Base-by-base conservation (phyloP, 1,140 invertebrate species). In the Macrobrachium nipponense region DNA sequence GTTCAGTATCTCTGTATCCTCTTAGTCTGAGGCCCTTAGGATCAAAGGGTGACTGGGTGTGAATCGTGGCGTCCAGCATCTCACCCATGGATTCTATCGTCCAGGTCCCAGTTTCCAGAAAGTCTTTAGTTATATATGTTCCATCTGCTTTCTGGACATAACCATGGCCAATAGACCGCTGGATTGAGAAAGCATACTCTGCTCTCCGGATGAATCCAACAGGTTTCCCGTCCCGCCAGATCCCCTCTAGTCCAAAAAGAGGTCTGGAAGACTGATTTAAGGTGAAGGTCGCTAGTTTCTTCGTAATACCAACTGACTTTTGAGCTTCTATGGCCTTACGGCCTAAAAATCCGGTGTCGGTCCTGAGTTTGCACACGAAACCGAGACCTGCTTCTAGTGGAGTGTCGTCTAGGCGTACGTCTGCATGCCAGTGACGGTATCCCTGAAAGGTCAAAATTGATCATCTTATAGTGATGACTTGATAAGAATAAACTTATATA, bases 381-480 rank as follows among this genome's bases (percentile, higher is more conserved):
- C 91, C 94, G 61, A 98, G 92, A 62, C 95, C 95, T 1, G 96
- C 95, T 92, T 98, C 96, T 2, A 97, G 90, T 0, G 96, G 96
- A 87, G 95, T 96, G 90, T 98, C 96, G 90, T 97, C 95, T 5
- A 94, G 91, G 85, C 96, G 93, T 12, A 97, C 90, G 91, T 98
- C 96, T 18, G 92, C 92, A 89, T 96, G 95, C 96, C 96, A 97
- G 77, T 97, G 92, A 89, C 96, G 95, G 90, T 96, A 96, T 72
- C 96, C 95, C 51, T 51, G 51, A 12, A 12, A 51, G 8, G 12
- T 51, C 7, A 51, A 51, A 8, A 51, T 51, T 8, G 51, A 51
- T 51, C 7, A 12, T 36, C 4, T 4, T 36, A 4, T 36, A 2
- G 27, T 36, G 27, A 36, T 36, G 27, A 36, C 4, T 36, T 36